Percentiles rank a stretch among this genome's conserved stretches.
Evolutionary conservation across 2,888 invertebrate species (phyloP).

Genomic region (Helleia helle): DNA sequence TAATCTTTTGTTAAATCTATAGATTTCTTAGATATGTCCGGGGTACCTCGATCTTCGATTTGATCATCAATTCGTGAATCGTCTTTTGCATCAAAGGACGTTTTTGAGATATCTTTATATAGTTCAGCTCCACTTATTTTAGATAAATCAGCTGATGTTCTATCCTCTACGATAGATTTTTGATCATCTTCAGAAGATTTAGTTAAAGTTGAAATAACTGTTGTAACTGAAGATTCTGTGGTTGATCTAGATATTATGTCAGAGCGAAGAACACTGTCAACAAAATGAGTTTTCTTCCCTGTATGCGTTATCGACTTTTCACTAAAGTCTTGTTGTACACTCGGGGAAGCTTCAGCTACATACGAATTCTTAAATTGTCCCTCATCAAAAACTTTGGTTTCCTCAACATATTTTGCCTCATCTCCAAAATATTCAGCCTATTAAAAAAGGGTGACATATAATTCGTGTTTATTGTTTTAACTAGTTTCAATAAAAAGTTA

Average conservation of each 20-base stretch:
- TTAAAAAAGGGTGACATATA: slow-evolving; percentile 18
- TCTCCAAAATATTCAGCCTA: slow-evolving; percentile 56
- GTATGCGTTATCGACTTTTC: slow-evolving; percentile 33
- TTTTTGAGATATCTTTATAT: slow-evolving; percentile 58
- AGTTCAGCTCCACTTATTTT: slow-evolving; percentile 64
- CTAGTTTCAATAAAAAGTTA: neutral
- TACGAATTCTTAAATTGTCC: slow-evolving; percentile 25
- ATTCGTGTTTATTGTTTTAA: too few species aligned
- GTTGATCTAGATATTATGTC: slow-evolving; percentile 63
- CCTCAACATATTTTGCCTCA: slow-evolving; percentile 38
- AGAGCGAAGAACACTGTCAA: slow-evolving; percentile 41
- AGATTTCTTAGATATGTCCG: slow-evolving; percentile 65
- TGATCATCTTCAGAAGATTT: slow-evolving; percentile 66
- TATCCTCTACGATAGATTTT: slow-evolving; percentile 60
- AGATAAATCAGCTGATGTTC: slow-evolving; percentile 61
- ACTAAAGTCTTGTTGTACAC: slow-evolving; percentile 24
- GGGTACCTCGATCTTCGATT: slow-evolving; percentile 52
- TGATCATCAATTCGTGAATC: slow-evolving; percentile 51
- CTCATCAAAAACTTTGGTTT: slow-evolving; percentile 25
- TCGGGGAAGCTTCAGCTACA: slow-evolving; percentile 30
- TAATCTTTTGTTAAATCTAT: slow-evolving; percentile 63
- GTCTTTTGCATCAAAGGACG: slow-evolving; percentile 55
- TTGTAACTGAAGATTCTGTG: slow-evolving; percentile 65
- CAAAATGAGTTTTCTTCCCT: slow-evolving; percentile 42
- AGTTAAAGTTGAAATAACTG: slow-evolving; percentile 57